Evolutionary conservation across 1,140 invertebrate genomes (phyloP), one percentile per base, ranked within the genome.

Genomic region (Bombus sibiricus): DNA sequence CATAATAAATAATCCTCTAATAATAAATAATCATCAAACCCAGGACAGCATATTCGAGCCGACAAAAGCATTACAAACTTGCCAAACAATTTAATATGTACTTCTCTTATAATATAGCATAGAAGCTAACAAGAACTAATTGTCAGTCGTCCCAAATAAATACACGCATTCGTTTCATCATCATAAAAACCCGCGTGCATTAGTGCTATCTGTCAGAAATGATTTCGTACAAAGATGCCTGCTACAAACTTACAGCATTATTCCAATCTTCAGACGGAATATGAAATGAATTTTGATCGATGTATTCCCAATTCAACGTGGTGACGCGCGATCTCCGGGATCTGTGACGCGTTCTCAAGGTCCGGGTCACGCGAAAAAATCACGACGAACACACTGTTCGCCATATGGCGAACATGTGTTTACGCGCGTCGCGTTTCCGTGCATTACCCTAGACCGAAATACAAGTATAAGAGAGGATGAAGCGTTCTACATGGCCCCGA

Each of bases 361-460:
- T 92, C 92, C 87, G 89, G 87, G 64, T 88, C 80, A 47, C 34
- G 34, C 34, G 59, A 81, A 78, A 90, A 91, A 90, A 89, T 89
- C 47, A 32, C 57, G 15, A 85, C 39, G 41, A 47, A 68, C 28
- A 39, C 68, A 32, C 77, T 25, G n/a, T 32, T 15, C 0, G 82
- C 86, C 92, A 92, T 90, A 85, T 90, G 91, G 86, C 87, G 78
- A 68, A 77, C 92, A 92, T 88, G 92, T 93, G 91, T 91, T 85
- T 79, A 66, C 85, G n/a, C 62, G 68, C 66, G 66, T 39, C 66
- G 43, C 78, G 84, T 89, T 89, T 86, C 81, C 68, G 77, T 81
- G 81, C 81, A 82, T 88, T 88, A 90, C 80, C 88, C 88, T 90
- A 90, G 86, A 88, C 79, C 86, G 88, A 90, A 90, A 90, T 90